Evolutionary conservation across 2,113 vertebrate genomes (phyloP), one percentile per base, ranked within the genome.

Genomic region (Potamarius usumacintae): DNA sequence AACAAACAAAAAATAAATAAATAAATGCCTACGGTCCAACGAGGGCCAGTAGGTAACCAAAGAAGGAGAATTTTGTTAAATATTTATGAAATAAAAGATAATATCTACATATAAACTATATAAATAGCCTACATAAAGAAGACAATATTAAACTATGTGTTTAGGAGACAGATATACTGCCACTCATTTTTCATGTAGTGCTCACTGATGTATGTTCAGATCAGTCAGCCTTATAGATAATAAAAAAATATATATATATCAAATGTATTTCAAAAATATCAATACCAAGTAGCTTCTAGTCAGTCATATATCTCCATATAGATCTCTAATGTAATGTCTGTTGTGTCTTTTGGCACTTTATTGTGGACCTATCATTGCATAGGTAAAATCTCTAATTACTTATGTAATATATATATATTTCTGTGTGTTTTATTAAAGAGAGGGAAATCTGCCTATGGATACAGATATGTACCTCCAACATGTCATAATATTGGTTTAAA

Each of bases 311-410:
- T 95, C 95, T 90, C 93, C 86, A 84, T 84, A 34, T 84, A 84
- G 89, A 92, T 94, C 94, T 93, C 91, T 95, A 95, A 94, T 86
- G 91, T 96, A 94, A 90, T 92, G 94, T 97, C 94, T 91, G 93
- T 96, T 92, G 95, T 95, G 96, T 97, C 96, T 95, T 96, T 96
- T 94, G 97, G 97, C 97, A 99, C 97, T 97, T 99, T 97, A 97
- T 94, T 93, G 94, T 91, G 85, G 96, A 97, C 97, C 97, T 97
- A 97, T 98, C 92, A 80, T 91, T 93, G 95, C 93, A 96, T 97
- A 97, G 97, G 97, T 97, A 93, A 96, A 95, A 95, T 96, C 96
- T 96, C 96, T 96, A 96, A 98, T 97, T 97, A 97, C 96, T 97
- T 98, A 96, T 96, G 95, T 97, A 97, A 97, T 97, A 96, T 96